Evolutionary conservation across 2,888 invertebrate species (phyloP), one percentile per base, ranked within the genome.

Genomic region (Blastobasis lacticolella): DNA sequence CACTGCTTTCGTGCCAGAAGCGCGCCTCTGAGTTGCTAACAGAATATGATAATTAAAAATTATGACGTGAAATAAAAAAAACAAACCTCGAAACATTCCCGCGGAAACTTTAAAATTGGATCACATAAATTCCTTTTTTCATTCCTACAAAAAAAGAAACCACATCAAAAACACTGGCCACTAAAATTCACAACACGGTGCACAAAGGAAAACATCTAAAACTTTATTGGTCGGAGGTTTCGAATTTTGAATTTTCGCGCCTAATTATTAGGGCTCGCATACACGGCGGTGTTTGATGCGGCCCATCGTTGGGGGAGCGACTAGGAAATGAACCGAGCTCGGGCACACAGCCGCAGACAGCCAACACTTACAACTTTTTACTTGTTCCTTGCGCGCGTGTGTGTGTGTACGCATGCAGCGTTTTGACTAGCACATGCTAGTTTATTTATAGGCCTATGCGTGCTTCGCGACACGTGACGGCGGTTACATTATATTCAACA

Each of bases 201-300:
- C 59, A 58, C 58, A 58, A 56, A 56, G 57, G 55, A 57, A 56
- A 60, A 64, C 62, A 50, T 23, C 23, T 23, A 23, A 23, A 23
- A 23, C 23, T 23, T 23, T 23, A 23, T 23, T 23, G 52, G 53
- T 56, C 54, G 52, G 53, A 56, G 54, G 52, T 51, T 59, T 58
- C 54, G 52, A 62, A 63, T 70, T 76, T 77, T 70, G 71, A 75
- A 77, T 73, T 70, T 71, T 63, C 80, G 78, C 85, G 82, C 80
- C 78, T 74, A 78, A 79, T 69, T 64, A 67, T 82, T 77, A 86
- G 81, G 86, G 78, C 83, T 80, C 81, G 84, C 82, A 78, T 75
- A 86, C 85, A 85, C 23, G 23, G 77, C 69, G 74, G 73, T 82
- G 84, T 79, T 80, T 81, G 82, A 81, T 81, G 83, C 85, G 83